Evolutionary conservation across 2,888 invertebrate genomes (phyloP).

Genomic region (Mesochorus sp.): DNA sequence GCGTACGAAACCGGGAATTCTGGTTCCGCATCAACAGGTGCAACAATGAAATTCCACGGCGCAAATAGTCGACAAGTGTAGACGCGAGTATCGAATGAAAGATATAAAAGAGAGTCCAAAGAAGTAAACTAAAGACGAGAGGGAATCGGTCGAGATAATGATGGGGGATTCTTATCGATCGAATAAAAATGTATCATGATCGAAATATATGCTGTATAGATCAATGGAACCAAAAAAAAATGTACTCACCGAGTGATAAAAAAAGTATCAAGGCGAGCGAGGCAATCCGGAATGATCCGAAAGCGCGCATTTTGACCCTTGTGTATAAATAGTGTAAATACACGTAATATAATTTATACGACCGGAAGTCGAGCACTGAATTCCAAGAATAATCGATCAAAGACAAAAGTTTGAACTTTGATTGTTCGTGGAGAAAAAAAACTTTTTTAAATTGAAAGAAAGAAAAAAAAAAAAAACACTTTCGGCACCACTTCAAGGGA

Average conservation of each 20-base stretch:
- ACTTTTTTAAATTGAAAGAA: not conserved
- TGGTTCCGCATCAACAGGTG: too few relatives aligned
- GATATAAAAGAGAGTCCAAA: too few relatives aligned
- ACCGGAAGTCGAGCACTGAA: constrained; percentile 37
- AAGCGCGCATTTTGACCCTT: constrained; percentile 44
- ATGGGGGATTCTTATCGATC: too few relatives aligned
- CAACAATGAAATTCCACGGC: too few relatives aligned
- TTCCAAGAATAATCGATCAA: constrained; percentile 7
- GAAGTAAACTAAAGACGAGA: too few relatives aligned
- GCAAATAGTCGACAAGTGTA: too few relatives aligned
- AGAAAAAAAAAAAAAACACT: not conserved
- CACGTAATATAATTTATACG: not conserved
- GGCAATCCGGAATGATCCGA: constrained; percentile 48
- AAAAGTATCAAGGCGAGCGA: constrained; percentile 43
- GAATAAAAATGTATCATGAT: too few relatives aligned
- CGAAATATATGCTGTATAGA: not conserved
- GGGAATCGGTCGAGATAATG: too few relatives aligned
- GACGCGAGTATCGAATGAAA: too few relatives aligned
- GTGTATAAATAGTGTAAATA: not conserved
- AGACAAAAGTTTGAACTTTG: not conserved
- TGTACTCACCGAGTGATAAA: constrained; percentile 50
- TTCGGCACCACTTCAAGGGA: constrained; percentile 7
- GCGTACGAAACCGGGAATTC: too few relatives aligned
- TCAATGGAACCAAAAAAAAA: not conserved
- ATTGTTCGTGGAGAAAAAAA: not conserved